These are phyloP conservation scores for Hyposoter didymator DNA, from an alignment of 2,888 invertebrate genomes.

Conservation along the genomic window DNA sequence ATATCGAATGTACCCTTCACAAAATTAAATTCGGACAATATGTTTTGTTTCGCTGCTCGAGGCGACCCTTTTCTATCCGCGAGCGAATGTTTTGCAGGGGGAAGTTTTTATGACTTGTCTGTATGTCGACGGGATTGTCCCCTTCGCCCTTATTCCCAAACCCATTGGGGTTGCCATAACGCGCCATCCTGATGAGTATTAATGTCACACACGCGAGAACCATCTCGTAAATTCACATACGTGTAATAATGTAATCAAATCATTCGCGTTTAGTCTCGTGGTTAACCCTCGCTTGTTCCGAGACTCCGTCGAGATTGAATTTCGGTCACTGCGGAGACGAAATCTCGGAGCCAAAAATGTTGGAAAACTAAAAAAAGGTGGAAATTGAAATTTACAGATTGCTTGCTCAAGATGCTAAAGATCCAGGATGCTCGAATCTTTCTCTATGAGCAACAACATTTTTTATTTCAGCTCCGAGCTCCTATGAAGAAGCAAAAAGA, in stretches of 20 bases:
- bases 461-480: no score
- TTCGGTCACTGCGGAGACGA: no score
- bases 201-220: conserved; percentile 47
- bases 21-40: conserved; percentile 84
- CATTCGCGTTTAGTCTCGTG: not conserved
- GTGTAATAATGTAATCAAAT: conserved; percentile 16
- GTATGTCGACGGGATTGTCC: conserved; percentile 13
- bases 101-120: conserved; percentile 37
- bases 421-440: no score
- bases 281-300: no score
- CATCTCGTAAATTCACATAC: conserved; percentile 25
- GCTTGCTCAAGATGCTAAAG: no score
- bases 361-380: no score
- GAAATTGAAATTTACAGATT: no score
- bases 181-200: conserved; percentile 21
- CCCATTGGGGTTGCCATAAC: conserved; percentile 35
- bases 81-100: conserved; percentile 37
- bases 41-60: conserved; percentile 81
- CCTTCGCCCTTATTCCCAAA: conserved; percentile 10
- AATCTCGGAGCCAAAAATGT: no score
- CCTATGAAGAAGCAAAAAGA: no score
- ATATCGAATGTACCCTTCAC: conserved; percentile 82
- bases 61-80: conserved; percentile 71
- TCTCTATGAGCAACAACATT: no score
- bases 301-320: no score